Evolutionary conservation across 2,797 vertebrate species (phyloP).

Genomic region (Chloroceryle amazona): DNA sequence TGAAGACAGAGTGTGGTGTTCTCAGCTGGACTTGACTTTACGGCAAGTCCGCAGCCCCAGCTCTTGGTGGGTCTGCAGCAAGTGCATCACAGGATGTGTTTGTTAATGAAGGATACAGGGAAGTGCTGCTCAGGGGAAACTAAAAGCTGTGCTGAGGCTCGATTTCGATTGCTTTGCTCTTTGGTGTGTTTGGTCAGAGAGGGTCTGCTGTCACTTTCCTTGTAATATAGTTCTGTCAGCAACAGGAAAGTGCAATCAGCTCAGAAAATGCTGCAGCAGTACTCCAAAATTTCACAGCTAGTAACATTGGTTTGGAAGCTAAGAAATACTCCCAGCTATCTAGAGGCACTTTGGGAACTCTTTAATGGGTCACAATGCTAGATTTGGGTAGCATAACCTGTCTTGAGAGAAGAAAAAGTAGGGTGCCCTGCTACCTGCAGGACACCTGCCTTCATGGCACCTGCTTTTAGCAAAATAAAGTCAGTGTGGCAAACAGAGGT

Average conservation of each 20-base stretch:
- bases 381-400: not conserved
- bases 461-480: not conserved
- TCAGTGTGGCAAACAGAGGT: not conserved
- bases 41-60: not conserved
- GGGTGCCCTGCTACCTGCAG: not conserved
- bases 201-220: not conserved
- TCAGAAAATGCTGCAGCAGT: not conserved
- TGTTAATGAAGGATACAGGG: constrained; percentile 15
- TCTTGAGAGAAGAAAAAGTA: not conserved
- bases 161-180: constrained; percentile 40
- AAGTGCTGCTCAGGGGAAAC: constrained; percentile 11
- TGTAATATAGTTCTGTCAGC: not conserved
- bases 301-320: not conserved
- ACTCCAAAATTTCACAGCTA: not conserved
- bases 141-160: not conserved
- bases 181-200: not conserved
- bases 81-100: not conserved
- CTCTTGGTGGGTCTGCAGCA: not conserved
- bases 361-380: not conserved
- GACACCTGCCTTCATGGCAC: not conserved
- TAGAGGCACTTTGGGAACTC: not conserved
- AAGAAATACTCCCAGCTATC: not conserved
- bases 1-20: not conserved
- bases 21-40: not conserved
- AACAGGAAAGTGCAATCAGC: not conserved